Base-by-base conservation (phyloP, 1,140 invertebrate species). In the Elymnias hypermnestra region DNA sequence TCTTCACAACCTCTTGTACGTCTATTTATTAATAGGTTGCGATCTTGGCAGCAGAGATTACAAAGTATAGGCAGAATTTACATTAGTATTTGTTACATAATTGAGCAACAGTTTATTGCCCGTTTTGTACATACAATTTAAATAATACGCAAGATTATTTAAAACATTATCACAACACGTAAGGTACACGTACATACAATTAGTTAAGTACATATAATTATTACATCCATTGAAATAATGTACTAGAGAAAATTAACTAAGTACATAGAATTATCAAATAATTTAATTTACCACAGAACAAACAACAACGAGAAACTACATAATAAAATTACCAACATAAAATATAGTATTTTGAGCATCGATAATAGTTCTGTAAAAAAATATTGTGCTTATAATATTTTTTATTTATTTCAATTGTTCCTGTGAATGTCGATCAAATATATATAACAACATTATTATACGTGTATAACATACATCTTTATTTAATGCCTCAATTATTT, bases 301-400 rank as follows among this genome's bases (percentile, higher is more conserved):
- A 81, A 72, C 50, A 81, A 83, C 55, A 81, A 81, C 72, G 73
- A 78, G 66, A 58, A 75, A 72, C 68, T 71, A 77, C 57, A 61
- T 57, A 79, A 83, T 77, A 83, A 83, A 70, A 79, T 81, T 77
- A 81, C 53, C 69, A 83, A 83, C 74, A 72, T 72, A 81, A 83
- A 74, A 81, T 79, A 83, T 75, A 79, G 63, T 70, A 73, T 61
- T 77, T 83, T 81, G 77, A 83, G 77, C 77, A 83, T 77, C 38
- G 63, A 70, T 72, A 79, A 74, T 79, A 79, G 73, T 72, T 72
- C 63, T 77, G 64, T 81, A 81, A 83, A 83, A 81, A 79, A 75
- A 83, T 77, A 83, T 72, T 66, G 62, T 63, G n/a, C n/a, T 29
- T 64, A 57, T 58, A 61, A 65, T 50, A 37, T 40, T 37, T 57